Percentiles rank a stretch among this genome's conserved stretches.
Conservation (phyloP, 2,113 vertebrate species). For the Elephas maximus region DNA sequence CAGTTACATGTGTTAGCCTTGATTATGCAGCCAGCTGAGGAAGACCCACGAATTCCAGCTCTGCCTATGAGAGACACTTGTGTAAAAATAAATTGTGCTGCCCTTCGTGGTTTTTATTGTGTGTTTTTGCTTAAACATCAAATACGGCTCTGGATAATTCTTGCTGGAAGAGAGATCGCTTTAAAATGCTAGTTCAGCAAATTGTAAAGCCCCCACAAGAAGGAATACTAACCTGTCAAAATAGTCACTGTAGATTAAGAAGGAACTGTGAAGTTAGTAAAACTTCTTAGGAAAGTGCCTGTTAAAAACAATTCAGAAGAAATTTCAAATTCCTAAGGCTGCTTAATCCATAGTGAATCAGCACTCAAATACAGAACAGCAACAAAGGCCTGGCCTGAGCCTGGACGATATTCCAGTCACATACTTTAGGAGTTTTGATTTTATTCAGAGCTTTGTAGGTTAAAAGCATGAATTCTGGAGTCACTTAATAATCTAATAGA, state of each 20-base stretch:
- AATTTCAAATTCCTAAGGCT: neutral
- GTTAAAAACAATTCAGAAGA: slow-evolving; percentile 22
- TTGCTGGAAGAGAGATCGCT: neutral
- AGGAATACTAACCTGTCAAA: neutral
- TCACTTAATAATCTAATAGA: neutral
- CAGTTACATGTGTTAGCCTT: neutral
- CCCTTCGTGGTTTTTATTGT: neutral
- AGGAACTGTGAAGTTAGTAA: neutral
- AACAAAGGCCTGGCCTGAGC: neutral
- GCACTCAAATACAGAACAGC: neutral
- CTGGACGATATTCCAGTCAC: neutral
- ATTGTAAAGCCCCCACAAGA: neutral
- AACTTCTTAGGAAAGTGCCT: neutral
- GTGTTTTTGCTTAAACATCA: slow-evolving; percentile 39
- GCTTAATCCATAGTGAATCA: neutral
- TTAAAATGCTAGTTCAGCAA: slow-evolving; percentile 5
- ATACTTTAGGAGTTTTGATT: slow-evolving; percentile 10
- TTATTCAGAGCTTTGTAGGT: neutral
- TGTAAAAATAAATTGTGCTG: neutral
- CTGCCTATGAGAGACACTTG: neutral
- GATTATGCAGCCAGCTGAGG: neutral
- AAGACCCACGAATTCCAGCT: neutral
- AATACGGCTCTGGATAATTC: slow-evolving; percentile 29
- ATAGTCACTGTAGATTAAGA: neutral
- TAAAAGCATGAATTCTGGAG: slow-evolving; percentile 54